Conservation (phyloP, 2,888 invertebrate genomes). For the Nephrotoma appendiculata region DNA sequence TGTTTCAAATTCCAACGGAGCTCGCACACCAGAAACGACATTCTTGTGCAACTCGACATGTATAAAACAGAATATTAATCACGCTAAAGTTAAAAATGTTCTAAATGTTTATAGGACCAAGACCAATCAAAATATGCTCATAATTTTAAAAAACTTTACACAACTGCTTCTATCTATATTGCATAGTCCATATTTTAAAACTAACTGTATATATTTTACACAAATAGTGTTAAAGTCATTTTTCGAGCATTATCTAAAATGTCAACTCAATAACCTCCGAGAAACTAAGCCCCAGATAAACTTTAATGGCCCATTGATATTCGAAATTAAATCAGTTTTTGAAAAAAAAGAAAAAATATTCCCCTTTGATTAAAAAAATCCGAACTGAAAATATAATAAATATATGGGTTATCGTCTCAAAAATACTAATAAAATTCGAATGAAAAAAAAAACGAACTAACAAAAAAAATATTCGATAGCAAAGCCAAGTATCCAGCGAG, state of each 20-base stretch:
- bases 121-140: no score
- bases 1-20: no score
- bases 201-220: background rate
- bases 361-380: background rate
- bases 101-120: no score
- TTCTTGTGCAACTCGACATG: no score
- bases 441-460: background rate
- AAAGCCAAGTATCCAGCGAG: background rate
- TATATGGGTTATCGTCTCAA: background rate
- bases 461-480: background rate
- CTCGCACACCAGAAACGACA: no score
- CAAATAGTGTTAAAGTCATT: background rate
- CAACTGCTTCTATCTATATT: no score
- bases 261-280: background rate
- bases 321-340: background rate
- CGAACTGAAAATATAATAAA: background rate
- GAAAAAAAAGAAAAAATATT: background rate
- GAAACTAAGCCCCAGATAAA: background rate
- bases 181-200: background rate
- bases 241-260: background rate
- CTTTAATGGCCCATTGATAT: background rate
- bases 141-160: no score
- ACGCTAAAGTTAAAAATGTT: no score
- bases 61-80: no score
- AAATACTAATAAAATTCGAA: background rate